Base-by-base conservation (phyloP, 2,888 invertebrate genomes). In the Seira musarum region DNA sequence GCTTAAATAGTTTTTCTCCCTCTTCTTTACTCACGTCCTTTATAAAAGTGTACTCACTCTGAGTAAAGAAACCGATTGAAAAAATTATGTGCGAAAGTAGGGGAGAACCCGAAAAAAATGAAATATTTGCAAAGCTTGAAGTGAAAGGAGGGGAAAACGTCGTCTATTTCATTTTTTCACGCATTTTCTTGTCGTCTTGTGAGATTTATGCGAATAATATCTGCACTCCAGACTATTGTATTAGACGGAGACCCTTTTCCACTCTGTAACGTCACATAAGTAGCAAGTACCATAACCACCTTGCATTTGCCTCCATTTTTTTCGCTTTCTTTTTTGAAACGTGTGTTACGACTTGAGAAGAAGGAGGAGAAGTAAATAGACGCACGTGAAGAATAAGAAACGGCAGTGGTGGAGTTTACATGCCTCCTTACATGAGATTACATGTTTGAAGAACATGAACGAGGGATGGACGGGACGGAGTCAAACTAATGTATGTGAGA, bases 121-220 rank as follows among this genome's bases (percentile, higher is more conserved):
- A 82, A 82, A 82, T 80, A 80, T 82, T 82, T 80, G 82, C 82
- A 70, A 76, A 80, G 79, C 80, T 66, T 80, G 75, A 80, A 80
- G 80, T 80, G 74, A 82, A 75, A 81, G 80, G 82, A 80, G 76
- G 79, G 71, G 77, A 78, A 80, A 82, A 79, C 83, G 85, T 85
- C 85, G 83, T 85, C 78, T 83, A 85, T 85, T 83, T 83, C 83
- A 85, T 83, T 85, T 85, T 85, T 85, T 80, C 82, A 83, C 83
- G 80, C 82, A 83, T 83, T 83, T 82, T 75, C 80, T 80, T 85
- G 83, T 85, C 85, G 83, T 82, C 74, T 76, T 24, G 82, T 82
- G 82, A 85, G 85, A 85, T 85, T 85, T 85, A 85, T 85, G 83
- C 82, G 83, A 85, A 84, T 85, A 85, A 85, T 84, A 85, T 83